Evolutionary conservation across 2,888 invertebrate genomes (phyloP), one percentile per base, ranked within the genome.

Genomic region (Neoaliturus tenellus): DNA sequence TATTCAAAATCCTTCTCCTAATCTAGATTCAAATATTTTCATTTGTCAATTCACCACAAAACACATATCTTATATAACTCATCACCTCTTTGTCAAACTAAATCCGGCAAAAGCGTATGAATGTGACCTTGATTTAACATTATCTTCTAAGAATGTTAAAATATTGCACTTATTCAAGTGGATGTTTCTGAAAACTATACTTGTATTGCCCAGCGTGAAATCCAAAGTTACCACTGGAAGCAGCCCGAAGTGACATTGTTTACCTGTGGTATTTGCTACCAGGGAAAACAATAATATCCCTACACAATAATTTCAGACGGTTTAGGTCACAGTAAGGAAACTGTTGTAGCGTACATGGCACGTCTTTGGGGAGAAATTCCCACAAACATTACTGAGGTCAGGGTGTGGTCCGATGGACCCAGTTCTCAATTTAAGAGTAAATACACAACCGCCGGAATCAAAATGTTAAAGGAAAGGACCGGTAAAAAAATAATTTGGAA

Each of bases 131-230:
- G 12, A 6, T 44, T 14, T 14, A 44, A 44, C 44, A 14, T 14
- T 44, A 14, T 6, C 8, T 3, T 44, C 12, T 14, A 71, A 31
- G 17, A 69, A 5, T 25, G n/a, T 10, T 5, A 33, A 71, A 71
- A 71, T 71, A 25, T 67, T n/a, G 71, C 71, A 6, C 39, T 71
- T 5, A 6, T 71, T 12, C 71, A 71, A 31, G 33, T 71, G n/a
- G 71, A 71, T 20, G 28, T 71, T 71, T 25, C 71, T 6, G 71
- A 71, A 71, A 71, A 71, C 6, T 71, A 71, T 33, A 71, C 71
- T 10, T 71, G 71, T 39, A 71, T 73, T 73, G 33, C 73, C 23
- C 73, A 73, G 23, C 20, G 23, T 14, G 73, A 73, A 25, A 23
- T 73, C 5, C 71, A 71, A 14, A 71, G 71, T n/a, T 71, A 33